phyloP scores from a whole-genome alignment of 2,113 vertebrate species.

The Edolisoma coerulescens region DNA sequence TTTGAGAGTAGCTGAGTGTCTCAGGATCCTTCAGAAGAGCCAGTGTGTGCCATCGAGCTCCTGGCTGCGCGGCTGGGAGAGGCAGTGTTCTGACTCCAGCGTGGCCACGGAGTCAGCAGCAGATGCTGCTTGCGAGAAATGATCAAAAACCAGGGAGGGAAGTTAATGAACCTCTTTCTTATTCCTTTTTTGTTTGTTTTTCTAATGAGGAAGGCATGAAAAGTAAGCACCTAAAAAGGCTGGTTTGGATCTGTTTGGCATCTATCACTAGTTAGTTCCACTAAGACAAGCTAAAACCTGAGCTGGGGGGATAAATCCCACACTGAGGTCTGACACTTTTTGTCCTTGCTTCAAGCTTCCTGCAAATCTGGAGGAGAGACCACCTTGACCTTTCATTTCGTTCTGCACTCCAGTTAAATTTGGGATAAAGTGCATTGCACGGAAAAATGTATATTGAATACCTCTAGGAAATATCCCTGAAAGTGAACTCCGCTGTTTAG shows the following conservation, averaged over 20 bases:
- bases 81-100: background rate
- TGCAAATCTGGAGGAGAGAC: background rate
- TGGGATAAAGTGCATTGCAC: background rate
- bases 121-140: background rate
- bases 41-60: background rate
- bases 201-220: background rate
- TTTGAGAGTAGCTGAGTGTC: background rate
- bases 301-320: background rate
- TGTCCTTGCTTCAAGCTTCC: background rate
- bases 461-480: background rate
- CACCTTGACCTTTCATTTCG: background rate
- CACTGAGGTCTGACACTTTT: background rate
- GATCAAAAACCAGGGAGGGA: background rate
- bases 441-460: background rate
- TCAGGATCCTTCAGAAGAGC: background rate
- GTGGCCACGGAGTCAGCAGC: background rate
- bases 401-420: background rate
- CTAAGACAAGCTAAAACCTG: background rate
- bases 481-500: background rate
- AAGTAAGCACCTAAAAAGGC: background rate
- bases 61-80: background rate
- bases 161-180: background rate
- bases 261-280: background rate
- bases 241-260: background rate
- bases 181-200: no score